A percentile compares a stretch with the other conserved stretches of the same genome.
These are phyloP conservation scores for Pipistrellus kuhlii DNA, from an alignment of 2,797 vertebrate species.

Conservation along the genomic window DNA sequence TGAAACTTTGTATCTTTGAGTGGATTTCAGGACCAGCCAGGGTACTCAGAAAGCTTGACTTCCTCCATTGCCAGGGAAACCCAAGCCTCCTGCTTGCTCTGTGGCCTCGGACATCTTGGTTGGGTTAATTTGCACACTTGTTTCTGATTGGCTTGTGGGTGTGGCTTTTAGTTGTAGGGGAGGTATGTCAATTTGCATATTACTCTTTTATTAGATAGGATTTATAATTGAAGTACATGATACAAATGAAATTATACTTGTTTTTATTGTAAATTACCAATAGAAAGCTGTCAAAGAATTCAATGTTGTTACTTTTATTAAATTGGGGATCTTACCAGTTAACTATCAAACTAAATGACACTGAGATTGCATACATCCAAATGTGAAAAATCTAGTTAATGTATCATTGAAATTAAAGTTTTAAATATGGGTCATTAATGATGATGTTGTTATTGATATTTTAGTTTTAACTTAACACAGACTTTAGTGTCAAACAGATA, in stretches of 20 bases:
- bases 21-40: too few species aligned
- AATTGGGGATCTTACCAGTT: neutral
- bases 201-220: too few species aligned
- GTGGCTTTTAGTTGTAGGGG: too few species aligned
- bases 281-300: neutral
- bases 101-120: too few species aligned
- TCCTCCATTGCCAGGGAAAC: too few species aligned
- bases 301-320: neutral
- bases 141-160: too few species aligned
- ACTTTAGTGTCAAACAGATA: conserved; percentile 20
- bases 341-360: conserved; percentile 38
- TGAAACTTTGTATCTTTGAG: too few species aligned
- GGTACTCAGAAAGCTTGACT: too few species aligned
- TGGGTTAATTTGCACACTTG: too few species aligned
- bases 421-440: neutral
- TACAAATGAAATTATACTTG: neutral
- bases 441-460: conserved; percentile 18
- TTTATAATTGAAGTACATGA: neutral
- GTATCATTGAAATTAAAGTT: neutral
- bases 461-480: conserved; percentile 58
- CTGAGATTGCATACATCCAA: neutral
- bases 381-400: neutral
- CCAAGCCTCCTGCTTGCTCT: too few species aligned
- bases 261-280: conserved; percentile 13
- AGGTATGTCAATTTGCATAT: too few species aligned